Base-by-base conservation (phyloP, 2,797 vertebrate genomes). In the Rallus crepitans region DNA sequence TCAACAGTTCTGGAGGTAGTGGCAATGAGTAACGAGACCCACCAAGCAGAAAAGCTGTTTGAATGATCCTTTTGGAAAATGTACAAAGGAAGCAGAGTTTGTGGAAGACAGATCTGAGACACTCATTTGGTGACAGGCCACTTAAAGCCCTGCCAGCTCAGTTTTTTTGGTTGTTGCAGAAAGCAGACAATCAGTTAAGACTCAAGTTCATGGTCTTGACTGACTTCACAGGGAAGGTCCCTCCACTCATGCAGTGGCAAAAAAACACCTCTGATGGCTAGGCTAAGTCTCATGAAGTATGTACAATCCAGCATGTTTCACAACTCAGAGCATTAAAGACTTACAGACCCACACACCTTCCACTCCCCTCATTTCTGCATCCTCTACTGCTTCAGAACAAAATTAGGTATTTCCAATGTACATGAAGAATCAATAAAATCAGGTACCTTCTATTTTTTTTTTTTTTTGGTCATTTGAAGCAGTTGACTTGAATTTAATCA, bases 181-280 rank as follows among this genome's bases (percentile, higher is more conserved):
- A 91, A 52, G 33, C 31, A 83, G 48, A 39, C 7, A 10, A 27
- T 55, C 31, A 40, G 37, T 37, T 39, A 64, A 52, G 55, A 52
- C 5, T 71, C 31, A 57, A 64, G 52, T 69, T 6, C 3, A 64
- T 72, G 31, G 23, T 20, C 52, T 37, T 63, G 31, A 12, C 48
- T 75, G 56, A 57, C 52, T 37, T 27, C 48, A 23, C n/a, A 9
- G 33, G 25, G 21, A 90, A 81, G 17, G 12, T 5, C 3, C 15
- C 17, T 14, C 1, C 1, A 1, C 48, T 64, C 2, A 1, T 24
- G 20, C 20, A 12, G 28, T 0, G 5, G 47, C 66, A 87, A 70
- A 56, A 90, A 25, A 90, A 23, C 45, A 52, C 7, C 39, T 71
- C 53, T 64, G 69, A 81, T 15, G 21, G 13, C 30, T 64, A 73